phyloP scores from a whole-genome alignment of 2,113 vertebrate genomes.

The Collichthys lucidus region DNA sequence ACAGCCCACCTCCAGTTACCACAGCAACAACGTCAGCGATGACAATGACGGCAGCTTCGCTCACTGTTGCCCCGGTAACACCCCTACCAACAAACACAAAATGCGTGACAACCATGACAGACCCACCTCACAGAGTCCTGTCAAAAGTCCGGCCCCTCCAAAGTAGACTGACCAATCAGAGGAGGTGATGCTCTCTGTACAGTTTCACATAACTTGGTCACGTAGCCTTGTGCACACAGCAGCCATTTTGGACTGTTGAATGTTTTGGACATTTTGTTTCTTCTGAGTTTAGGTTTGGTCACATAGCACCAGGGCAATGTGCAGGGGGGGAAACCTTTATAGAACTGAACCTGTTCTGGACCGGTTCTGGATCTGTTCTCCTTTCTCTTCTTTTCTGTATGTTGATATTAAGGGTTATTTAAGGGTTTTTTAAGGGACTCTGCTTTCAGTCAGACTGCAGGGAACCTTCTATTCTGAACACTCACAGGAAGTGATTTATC shows the following conservation, averaged over 20 bases:
- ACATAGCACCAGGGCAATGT: no score
- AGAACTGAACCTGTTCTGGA: no score
- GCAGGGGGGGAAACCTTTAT: no score
- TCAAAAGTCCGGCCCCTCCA: slow-evolving; percentile 67
- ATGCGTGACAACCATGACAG: slow-evolving; percentile 66
- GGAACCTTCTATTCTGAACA: background rate
- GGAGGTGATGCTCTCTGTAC: slow-evolving; percentile 78
- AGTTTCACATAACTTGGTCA: background rate
- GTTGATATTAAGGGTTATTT: background rate
- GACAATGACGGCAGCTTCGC: background rate
- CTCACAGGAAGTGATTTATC: background rate
- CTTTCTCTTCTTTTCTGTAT: background rate
- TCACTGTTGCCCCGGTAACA: slow-evolving; percentile 27
- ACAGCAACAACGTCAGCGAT: background rate
- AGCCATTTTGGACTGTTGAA: slow-evolving; percentile 22
- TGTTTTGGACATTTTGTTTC: background rate
- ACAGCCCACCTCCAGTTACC: background rate
- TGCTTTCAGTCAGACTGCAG: background rate
- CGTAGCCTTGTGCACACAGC: slow-evolving; percentile 15
- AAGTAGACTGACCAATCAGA: slow-evolving; percentile 64
- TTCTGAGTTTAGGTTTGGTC: background rate
- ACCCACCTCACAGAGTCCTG: slow-evolving; percentile 62
- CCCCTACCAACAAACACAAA: slow-evolving; percentile 55
- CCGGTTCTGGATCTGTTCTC: no score
- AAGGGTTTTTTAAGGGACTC: background rate